Evolutionary conservation across 2,113 vertebrate species (phyloP).

Genomic region (Ramphastos sulfuratus): DNA sequence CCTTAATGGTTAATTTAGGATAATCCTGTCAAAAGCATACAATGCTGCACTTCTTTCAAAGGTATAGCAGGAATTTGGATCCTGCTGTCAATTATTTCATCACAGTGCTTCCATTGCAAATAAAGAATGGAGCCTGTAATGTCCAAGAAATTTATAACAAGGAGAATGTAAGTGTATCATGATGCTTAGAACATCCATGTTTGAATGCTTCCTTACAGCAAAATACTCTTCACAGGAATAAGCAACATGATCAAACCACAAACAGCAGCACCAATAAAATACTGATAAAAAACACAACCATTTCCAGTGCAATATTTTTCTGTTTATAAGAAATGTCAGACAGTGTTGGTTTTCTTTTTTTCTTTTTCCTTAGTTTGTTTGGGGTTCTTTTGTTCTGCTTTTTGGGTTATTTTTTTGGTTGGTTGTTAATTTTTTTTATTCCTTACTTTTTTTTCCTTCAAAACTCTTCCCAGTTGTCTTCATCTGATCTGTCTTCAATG

Average conservation of each 20-base stretch:
- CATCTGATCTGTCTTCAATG: background rate
- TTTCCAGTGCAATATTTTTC: background rate
- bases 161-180: background rate
- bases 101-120: background rate
- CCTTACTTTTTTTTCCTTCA: accelerated
- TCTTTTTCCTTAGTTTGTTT: background rate
- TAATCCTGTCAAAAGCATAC: background rate
- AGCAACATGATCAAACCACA: background rate
- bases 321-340: background rate
- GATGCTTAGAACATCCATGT: background rate
- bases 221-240: background rate
- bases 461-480: background rate
- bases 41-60: background rate
- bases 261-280: background rate
- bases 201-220: background rate
- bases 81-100: background rate
- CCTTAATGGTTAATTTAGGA: background rate
- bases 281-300: background rate
- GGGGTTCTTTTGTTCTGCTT: no score
- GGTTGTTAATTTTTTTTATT: no score
- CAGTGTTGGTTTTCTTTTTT: background rate
- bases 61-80: background rate
- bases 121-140: background rate
- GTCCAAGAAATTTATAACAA: background rate
- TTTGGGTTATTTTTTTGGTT: no score